These are phyloP conservation scores for rat (Rattus norvegicus) DNA, from an alignment of 2,113 vertebrate species.

Conservation along the genomic window DNA sequence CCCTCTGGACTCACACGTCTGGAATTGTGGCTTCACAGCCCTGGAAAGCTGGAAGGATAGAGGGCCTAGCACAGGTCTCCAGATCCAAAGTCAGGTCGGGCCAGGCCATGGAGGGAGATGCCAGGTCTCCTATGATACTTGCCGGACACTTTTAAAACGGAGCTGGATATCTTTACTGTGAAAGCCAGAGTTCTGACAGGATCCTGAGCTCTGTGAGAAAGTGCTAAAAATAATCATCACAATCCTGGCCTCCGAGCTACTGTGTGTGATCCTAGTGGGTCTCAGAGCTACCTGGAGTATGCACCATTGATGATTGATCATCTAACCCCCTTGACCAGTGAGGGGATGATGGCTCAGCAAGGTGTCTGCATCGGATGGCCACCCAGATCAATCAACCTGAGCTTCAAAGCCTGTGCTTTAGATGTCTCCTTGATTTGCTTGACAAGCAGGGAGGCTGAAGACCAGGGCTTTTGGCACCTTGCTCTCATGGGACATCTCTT, in stretches of 20 bases:
- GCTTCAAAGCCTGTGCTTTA: neutral
- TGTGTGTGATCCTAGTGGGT: neutral
- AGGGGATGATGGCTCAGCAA: conserved; percentile 24
- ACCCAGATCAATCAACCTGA: neutral
- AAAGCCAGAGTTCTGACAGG: conserved; percentile 53
- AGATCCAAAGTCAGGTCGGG: neutral
- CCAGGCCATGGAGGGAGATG: neutral
- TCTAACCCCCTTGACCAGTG: neutral
- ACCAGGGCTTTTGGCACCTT: neutral
- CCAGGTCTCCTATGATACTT: neutral
- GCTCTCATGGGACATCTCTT: neutral
- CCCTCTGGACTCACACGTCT: conserved; percentile 40
- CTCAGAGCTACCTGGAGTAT: neutral
- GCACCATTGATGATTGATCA: neutral
- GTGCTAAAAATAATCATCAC: conserved; percentile 4
- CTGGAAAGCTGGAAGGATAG: neutral
- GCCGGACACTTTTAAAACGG: conserved; percentile 38
- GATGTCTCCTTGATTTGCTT: neutral
- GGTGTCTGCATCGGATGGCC: neutral
- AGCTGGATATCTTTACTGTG: conserved; percentile 33
- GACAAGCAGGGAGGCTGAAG: neutral
- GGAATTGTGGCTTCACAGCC: neutral
- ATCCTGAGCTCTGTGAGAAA: conserved; percentile 49
- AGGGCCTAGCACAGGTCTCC: neutral
- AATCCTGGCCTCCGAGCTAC: neutral